Conservation (phyloP, 2,113 vertebrate species). For the Physeter macrocephalus region DNA sequence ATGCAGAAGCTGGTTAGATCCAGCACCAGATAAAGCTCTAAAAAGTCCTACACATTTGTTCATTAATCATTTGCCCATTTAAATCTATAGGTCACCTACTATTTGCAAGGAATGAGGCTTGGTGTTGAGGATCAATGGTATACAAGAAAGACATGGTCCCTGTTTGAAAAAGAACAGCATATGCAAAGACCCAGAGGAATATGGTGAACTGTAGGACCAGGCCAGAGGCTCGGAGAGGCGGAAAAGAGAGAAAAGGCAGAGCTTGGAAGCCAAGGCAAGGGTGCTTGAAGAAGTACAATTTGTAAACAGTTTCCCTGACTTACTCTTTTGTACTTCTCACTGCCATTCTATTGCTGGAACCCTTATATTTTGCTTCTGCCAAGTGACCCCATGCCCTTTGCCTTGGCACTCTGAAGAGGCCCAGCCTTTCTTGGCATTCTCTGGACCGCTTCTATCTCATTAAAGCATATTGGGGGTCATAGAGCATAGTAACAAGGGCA, state of each 20-base stretch:
- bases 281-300: background rate
- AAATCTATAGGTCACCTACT: background rate
- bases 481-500: background rate
- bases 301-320: background rate
- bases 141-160: background rate
- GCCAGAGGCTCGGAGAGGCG: background rate
- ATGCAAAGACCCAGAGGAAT: background rate
- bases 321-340: background rate
- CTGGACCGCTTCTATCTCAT: background rate
- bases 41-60: background rate
- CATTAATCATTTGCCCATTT: background rate
- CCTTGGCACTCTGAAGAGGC: background rate
- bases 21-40: background rate
- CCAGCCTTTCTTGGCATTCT: background rate
- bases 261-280: background rate
- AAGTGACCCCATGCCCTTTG: background rate
- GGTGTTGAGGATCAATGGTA: background rate
- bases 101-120: background rate
- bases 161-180: background rate
- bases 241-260: background rate
- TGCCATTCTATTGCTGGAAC: background rate
- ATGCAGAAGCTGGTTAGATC: background rate
- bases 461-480: background rate
- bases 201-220: background rate
- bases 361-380: background rate